A percentile compares a stretch with the other conserved stretches of the same genome.
Evolutionary conservation across 2,888 invertebrate genomes (phyloP).

Genomic region (Lycaena phlaeas): DNA sequence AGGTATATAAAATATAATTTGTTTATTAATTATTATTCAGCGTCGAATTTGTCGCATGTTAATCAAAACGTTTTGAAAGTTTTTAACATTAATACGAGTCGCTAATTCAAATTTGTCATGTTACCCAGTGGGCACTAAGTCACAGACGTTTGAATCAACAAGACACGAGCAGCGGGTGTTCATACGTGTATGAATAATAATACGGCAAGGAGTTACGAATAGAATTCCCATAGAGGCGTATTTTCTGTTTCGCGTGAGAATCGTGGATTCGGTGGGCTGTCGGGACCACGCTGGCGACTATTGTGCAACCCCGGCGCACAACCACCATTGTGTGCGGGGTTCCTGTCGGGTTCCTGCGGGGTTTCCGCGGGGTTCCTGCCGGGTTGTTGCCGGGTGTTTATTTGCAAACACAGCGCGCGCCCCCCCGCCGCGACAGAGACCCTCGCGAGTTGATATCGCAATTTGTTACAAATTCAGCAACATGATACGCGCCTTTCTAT

Average conservation of each 20-base stretch:
- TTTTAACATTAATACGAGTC: slow-evolving; percentile 5
- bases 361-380: no score
- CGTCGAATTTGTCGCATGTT: neutral
- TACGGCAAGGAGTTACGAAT: slow-evolving; percentile 17
- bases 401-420: slow-evolving; percentile 61
- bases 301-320: slow-evolving; percentile 38
- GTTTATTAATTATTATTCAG: slow-evolving; percentile 3
- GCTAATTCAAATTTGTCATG: slow-evolving; percentile 11
- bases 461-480: slow-evolving; percentile 58
- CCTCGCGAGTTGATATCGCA: slow-evolving; percentile 34
- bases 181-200: slow-evolving; percentile 18
- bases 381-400: slow-evolving; percentile 60
- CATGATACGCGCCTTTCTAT: slow-evolving; percentile 33
- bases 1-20: no score
- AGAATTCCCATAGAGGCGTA: slow-evolving; percentile 30
- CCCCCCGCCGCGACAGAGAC: slow-evolving; percentile 38
- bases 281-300: slow-evolving; percentile 45
- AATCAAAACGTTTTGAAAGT: slow-evolving; percentile 1
- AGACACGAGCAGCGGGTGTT: slow-evolving; percentile 16
- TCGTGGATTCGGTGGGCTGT: slow-evolving; percentile 29
- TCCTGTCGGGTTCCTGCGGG: slow-evolving; percentile 56
- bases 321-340: slow-evolving; percentile 31
- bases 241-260: slow-evolving; percentile 58
- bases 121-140: slow-evolving; percentile 15
- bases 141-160: slow-evolving; percentile 15